Evolutionary conservation across 2,113 vertebrate species (phyloP).

Genomic region (Ancistrus triradiatus): DNA sequence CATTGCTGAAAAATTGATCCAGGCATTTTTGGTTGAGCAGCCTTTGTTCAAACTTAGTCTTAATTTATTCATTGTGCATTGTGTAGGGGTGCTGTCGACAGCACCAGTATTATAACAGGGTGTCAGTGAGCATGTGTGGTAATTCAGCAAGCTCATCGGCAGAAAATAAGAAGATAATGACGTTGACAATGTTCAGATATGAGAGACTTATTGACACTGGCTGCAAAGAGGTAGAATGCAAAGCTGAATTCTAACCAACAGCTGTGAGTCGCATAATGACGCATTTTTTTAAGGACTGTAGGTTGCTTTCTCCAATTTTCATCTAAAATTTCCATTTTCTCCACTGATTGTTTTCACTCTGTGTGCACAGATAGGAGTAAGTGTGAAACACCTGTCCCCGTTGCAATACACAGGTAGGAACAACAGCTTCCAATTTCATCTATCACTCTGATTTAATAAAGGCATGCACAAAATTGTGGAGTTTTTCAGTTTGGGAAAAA

Average conservation of each 20-base stretch:
- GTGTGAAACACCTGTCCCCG: too few species aligned
- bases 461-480: too few species aligned
- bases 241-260: conserved; percentile 27
- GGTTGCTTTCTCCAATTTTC: not conserved
- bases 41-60: conserved; percentile 14
- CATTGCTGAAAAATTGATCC: conserved; percentile 30
- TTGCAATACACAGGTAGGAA: too few species aligned
- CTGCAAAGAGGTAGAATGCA: conserved; percentile 7
- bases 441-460: too few species aligned
- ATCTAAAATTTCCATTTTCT: conserved; percentile 6
- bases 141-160: conserved; percentile 34
- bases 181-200: conserved; percentile 10
- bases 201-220: conserved; percentile 1
- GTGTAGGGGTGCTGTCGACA: conserved; percentile 20
- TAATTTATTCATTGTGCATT: conserved; percentile 23
- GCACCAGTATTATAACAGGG: conserved; percentile 8
- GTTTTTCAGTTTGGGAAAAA: too few species aligned
- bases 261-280: conserved; percentile 8
- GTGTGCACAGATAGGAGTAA: too few species aligned
- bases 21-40: conserved; percentile 24
- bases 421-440: too few species aligned
- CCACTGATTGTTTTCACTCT: conserved; percentile 4
- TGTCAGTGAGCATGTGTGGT: conserved; percentile 11
- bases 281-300: not conserved
- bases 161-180: conserved; percentile 29